Evolutionary conservation across 2,888 invertebrate species (phyloP).

Genomic region (Xylocampa areola): DNA sequence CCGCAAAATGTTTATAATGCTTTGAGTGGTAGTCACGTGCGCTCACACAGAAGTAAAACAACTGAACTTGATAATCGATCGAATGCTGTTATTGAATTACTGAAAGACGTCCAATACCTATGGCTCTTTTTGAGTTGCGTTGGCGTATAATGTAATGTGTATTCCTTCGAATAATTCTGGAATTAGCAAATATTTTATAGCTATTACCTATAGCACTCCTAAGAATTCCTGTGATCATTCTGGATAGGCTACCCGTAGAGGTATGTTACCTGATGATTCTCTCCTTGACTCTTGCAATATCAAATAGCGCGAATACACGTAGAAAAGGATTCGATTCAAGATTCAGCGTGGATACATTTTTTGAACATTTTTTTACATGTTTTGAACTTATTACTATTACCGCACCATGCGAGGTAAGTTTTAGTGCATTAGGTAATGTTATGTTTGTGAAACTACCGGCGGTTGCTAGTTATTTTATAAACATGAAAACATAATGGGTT

Average conservation of each 20-base stretch:
- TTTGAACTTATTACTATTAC: no score
- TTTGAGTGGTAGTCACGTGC: conserved; percentile 17
- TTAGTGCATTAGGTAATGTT: conserved; percentile 20
- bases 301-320: no score
- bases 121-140: background rate
- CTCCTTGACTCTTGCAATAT: no score
- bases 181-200: no score
- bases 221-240: no score
- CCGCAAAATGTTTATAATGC: conserved; percentile 10
- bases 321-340: background rate
- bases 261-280: no score
- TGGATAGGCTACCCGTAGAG: no score
- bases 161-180: background rate
- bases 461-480: conserved; percentile 25
- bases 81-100: conserved; percentile 17
- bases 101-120: background rate
- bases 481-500: conserved; percentile 35
- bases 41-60: conserved; percentile 21
- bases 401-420: conserved; percentile 2
- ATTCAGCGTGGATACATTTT: background rate
- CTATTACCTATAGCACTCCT: no score
- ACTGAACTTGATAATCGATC: conserved; percentile 19
- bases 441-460: conserved; percentile 14
- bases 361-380: no score
- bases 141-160: background rate